Evolutionary conservation across 37 sponge, comb jelly and placozoan species (phyloP), one percentile per base, ranked within the genome.

Genomic region (Chondrilla cf. caribensis): DNA sequence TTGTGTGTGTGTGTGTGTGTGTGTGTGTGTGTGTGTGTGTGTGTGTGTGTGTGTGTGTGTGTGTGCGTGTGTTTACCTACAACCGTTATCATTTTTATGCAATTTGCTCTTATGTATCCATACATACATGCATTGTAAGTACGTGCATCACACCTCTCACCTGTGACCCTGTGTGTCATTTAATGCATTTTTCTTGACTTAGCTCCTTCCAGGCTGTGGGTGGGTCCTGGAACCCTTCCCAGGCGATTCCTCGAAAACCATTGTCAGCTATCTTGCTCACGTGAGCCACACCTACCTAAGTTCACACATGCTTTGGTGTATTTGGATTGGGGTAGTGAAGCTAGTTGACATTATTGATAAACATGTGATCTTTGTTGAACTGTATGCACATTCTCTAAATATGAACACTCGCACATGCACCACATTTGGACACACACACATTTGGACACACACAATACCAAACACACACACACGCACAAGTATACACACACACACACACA

Each of bases 191-290:
- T 64, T 81, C 1, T 29, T 15, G 2, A 39, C 18, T 55, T 54
- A 89, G 90, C 7, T 85, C 0, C 80, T 31, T 21, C 88, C 82
- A 54, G 92, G 92, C 22, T 58, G 82, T 29, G 92, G 92, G 5
- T 91, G 83, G 83, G 82, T 85, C 57, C 38, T 85, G 64, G 88
- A 91, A 43, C 88, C 88, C 54, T 91, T 77, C 35, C 37, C 62
- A 22, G 79, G 78, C n/a, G 85, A 78, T 37, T 47, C 55, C 0
- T 57, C 77, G 26, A 76, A 77, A 31, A 87, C 92, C 19, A 38
- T 91, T n/a, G 76, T 73, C n/a, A 43, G 24, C 44, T 73, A 73
- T 38, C 44, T 73, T 6, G 76, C 76, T 6, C 76, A 73, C 39
- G 76, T 73, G 11, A 73, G 76, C 57, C 57, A 55, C 17, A 55